Evolutionary conservation across 2,113 vertebrate species (phyloP).

Genomic region (Pithys albifrons): DNA sequence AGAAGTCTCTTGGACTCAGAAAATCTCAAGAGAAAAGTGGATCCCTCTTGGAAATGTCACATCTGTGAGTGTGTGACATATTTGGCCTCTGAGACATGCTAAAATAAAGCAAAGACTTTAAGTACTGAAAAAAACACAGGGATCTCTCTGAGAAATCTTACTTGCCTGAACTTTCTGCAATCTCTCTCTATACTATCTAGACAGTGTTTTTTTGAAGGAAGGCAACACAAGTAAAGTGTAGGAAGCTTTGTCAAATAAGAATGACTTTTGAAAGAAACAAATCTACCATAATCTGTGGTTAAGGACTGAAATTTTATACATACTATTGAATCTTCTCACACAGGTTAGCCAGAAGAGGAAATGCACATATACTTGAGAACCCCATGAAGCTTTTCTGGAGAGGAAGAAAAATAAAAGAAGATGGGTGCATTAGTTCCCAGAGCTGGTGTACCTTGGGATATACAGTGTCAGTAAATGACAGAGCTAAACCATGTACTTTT

Average conservation of each 20-base stretch:
- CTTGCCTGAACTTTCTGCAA: neutral
- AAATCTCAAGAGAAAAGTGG: neutral
- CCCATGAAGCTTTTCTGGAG: conserved; percentile 54
- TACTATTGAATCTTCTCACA: conserved; percentile 75
- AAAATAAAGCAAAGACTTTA: neutral
- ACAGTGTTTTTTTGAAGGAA: neutral
- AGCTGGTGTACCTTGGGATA: fast-evolving
- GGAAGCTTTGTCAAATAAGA: neutral
- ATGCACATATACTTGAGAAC: conserved; percentile 57
- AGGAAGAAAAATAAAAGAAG: conserved; percentile 12
- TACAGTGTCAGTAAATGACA: neutral
- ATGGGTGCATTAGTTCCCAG: neutral
- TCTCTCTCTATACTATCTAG: neutral
- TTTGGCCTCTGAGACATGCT: neutral
- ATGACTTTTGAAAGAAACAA: neutral
- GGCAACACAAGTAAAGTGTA: neutral
- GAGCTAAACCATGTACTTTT: neutral
- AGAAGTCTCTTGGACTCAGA: neutral
- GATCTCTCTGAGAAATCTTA: neutral
- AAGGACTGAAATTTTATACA: conserved; percentile 44
- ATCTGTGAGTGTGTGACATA: neutral
- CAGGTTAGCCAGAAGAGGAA: conserved; percentile 72
- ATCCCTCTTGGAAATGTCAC: neutral
- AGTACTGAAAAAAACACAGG: neutral
- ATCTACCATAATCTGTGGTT: neutral